phyloP scores from a whole-genome alignment of 2,113 vertebrate species.

The Cyanoderma ruficeps region DNA sequence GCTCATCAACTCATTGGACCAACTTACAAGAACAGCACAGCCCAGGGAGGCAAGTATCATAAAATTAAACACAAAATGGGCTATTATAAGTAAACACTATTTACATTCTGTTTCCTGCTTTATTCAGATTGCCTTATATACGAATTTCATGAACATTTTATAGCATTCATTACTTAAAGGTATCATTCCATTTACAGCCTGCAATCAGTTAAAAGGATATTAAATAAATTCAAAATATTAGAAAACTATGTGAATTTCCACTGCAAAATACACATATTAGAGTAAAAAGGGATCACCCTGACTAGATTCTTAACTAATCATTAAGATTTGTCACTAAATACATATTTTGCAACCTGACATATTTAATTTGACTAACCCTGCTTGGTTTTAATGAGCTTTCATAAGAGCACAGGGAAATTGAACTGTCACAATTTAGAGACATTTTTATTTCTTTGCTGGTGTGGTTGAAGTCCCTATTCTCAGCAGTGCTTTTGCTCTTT shows the following conservation, averaged over 20 bases:
- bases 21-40: not conserved
- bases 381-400: constrained; percentile 35
- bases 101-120: not conserved
- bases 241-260: not conserved
- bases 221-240: not conserved
- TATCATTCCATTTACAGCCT: not conserved
- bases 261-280: not conserved
- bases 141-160: not conserved
- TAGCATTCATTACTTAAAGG: not conserved
- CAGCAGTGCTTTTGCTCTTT: constrained; percentile 44
- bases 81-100: not conserved
- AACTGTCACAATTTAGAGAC: constrained; percentile 38
- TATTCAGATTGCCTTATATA: not conserved
- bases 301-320: not conserved
- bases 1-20: not conserved
- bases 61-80: not conserved
- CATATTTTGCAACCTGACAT: not conserved
- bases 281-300: not conserved
- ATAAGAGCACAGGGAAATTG: not conserved
- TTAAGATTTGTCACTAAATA: constrained; percentile 1
- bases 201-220: not conserved
- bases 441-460: constrained; percentile 43
- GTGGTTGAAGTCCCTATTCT: constrained; percentile 61
- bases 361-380: not conserved
- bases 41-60: not conserved